Evolutionary conservation across 2,113 vertebrate genomes (phyloP), one percentile per base, ranked within the genome.

Genomic region (Labeo catla): DNA sequence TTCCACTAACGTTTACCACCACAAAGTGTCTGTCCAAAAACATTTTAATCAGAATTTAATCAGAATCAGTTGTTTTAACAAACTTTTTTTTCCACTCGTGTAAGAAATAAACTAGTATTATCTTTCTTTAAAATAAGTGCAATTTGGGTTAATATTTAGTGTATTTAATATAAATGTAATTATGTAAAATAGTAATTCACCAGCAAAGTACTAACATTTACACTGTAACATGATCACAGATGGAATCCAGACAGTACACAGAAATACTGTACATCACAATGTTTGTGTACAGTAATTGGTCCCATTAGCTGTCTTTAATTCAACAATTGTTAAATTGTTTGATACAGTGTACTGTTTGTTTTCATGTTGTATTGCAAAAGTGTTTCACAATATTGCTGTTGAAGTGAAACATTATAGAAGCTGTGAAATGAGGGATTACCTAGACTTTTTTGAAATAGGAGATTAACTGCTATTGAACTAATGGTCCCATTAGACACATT

Each of bases 401-500:
- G 28, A 36, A 19, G 45, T 72, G 39, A 34, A 59, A 45, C 28
- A 21, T 59, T 47, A 57, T 65, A 65, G 15, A 81, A 65, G 39
- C 43, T 66, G 54, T 80, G 34, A 21, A 21, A 12, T 73, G 52
- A n/a, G 77, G 43, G 79, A 81, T 81, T 81, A 34, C 43, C 39
- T 16, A 65, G 59, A 65, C 13, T 65, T 47, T 34, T 65, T 45
- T 49, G 43, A 81, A 81, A 28, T 45, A 15, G 19, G 57, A 81
- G 43, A 81, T 66, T 47, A 49, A 4, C n/a, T 81, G 59, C 59
- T 13, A 65, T 65, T 81, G 59, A 81, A 81, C 59, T 81, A 34
- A 81, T 49, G 79, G 59, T 43, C 79, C 59, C 59, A 65, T 81
- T 81, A 65, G 8, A 81, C 43, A 28, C 59, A 81, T 49, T 65